Conservation (phyloP, 2,113 vertebrate genomes). For the Eupsittula cactorum region DNA sequence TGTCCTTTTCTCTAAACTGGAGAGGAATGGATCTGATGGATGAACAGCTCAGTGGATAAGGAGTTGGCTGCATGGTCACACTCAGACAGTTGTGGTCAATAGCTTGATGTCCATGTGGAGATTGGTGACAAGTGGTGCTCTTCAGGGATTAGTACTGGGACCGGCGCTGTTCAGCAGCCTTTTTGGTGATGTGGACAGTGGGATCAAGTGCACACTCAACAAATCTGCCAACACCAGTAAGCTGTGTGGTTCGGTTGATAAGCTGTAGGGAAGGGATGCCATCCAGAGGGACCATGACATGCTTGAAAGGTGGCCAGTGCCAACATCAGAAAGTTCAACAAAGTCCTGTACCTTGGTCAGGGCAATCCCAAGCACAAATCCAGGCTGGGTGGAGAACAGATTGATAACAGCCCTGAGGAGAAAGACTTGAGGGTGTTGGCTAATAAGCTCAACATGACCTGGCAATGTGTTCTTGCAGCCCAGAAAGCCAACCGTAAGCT, state of each 20-base stretch:
- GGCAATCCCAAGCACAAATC: not conserved
- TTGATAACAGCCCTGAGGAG: not conserved
- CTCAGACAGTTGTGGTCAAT: not conserved
- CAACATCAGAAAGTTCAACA: not conserved
- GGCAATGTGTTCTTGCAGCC: not conserved
- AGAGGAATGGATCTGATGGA: not conserved
- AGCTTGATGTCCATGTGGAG: not conserved
- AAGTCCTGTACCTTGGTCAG: not conserved
- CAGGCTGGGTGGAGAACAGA: not conserved
- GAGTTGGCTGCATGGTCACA: not conserved
- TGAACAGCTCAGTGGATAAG: not conserved
- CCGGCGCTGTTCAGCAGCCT: fast-evolving
- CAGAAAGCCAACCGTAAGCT: not conserved
- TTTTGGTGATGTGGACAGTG: not conserved
- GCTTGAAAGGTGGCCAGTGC: not conserved
- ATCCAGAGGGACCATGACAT: not conserved
- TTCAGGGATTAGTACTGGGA: not conserved
- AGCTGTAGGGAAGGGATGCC: not conserved
- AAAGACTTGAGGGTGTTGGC: not conserved
- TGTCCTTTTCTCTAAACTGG: not conserved
- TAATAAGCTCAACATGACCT: not conserved
- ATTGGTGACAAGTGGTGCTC: not conserved
- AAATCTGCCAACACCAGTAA: not conserved
- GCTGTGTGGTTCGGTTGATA: fast-evolving
- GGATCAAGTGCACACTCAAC: not conserved